phyloP scores from a whole-genome alignment of 2,113 vertebrate species.

The Stictonetta naevosa region DNA sequence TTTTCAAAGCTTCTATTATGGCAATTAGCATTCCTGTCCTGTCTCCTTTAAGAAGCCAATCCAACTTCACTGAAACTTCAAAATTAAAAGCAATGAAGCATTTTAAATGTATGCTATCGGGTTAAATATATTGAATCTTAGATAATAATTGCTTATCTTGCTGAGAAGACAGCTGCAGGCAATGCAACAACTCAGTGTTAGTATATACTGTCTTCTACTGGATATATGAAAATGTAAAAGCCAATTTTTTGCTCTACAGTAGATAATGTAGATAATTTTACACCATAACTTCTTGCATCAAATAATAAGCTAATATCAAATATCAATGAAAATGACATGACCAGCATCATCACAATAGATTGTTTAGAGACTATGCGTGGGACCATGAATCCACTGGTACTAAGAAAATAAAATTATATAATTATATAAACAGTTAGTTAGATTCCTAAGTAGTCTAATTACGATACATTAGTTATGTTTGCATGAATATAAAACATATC shows the following conservation, averaged over 20 bases:
- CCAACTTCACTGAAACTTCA: neutral
- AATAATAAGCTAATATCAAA: neutral
- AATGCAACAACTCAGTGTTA: neutral
- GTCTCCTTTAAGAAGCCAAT: neutral
- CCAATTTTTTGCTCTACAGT: neutral
- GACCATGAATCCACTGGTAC: neutral
- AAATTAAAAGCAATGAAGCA: conserved; percentile 41
- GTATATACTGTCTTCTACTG: neutral
- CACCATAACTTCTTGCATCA: neutral
- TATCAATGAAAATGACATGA: neutral
- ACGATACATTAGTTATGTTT: neutral
- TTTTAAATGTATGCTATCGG: conserved; percentile 18
- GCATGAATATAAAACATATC: neutral
- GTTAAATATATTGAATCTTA: neutral
- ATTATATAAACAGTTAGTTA: neutral
- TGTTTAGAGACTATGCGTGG: neutral
- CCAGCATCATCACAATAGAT: neutral
- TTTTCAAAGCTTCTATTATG: neutral
- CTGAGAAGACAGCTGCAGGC: neutral
- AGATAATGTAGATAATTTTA: neutral
- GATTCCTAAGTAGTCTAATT: neutral
- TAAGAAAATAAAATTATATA: neutral
- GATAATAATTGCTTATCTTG: conserved; percentile 51
- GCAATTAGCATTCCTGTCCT: neutral
- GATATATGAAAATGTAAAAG: neutral